A percentile compares a stretch with the other conserved stretches of the same genome.
These are phyloP conservation scores for Ganaspis sp. DNA, from an alignment of 1,140 invertebrate species.

Conservation along the genomic window DNA sequence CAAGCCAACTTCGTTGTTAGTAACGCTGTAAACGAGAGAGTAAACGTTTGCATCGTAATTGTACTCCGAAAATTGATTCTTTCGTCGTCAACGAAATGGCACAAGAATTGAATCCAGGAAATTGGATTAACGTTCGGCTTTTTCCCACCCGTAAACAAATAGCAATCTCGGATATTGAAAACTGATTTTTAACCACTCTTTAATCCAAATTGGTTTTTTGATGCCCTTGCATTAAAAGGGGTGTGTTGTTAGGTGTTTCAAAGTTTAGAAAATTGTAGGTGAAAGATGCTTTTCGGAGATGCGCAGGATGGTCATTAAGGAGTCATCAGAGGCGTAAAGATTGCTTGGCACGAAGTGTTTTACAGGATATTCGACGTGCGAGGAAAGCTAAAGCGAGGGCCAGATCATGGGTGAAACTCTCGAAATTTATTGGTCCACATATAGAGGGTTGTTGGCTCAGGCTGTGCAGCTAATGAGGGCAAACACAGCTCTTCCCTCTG, in stretches of 20 bases:
- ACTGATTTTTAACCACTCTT: background rate
- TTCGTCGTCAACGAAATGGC: conserved; percentile 15
- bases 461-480: conserved; percentile 62
- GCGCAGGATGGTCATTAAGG: background rate
- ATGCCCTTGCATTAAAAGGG: background rate
- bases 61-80: conserved; percentile 33
- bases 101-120: background rate
- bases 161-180: background rate
- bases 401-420: conserved; percentile 47
- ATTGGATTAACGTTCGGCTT: background rate
- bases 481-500: conserved; percentile 51
- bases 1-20: conserved; percentile 66
- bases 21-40: conserved; percentile 57
- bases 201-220: background rate
- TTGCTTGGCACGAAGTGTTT: conserved; percentile 6
- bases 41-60: conserved; percentile 44
- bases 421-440: conserved; percentile 57
- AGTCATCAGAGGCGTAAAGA: conserved; percentile 4
- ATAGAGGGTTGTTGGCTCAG: conserved; percentile 53
- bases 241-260: no score
- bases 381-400: conserved; percentile 11
- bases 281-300: background rate
- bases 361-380: conserved; percentile 18
- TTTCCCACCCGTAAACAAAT: background rate
- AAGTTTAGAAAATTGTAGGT: no score